Evolutionary conservation across 2,113 vertebrate species (phyloP).

Genomic region (Callorhinus ursinus): DNA sequence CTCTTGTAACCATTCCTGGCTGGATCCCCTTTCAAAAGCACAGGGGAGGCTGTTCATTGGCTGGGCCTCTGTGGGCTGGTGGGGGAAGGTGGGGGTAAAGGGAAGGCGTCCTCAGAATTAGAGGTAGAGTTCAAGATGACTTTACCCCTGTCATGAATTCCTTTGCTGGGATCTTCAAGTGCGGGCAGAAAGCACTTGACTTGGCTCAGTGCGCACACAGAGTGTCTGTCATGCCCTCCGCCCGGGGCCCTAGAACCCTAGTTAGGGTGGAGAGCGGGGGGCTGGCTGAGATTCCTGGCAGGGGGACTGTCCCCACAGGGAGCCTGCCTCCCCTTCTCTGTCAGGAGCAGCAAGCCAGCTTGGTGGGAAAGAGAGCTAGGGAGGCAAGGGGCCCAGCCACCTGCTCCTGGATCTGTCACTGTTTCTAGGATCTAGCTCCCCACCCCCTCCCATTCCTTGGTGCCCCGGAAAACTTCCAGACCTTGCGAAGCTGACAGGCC

Average conservation of each 20-base stretch:
- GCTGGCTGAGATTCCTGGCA: not conserved
- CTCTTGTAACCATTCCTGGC: not conserved
- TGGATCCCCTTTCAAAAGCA: constrained; percentile 58
- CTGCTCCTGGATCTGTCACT: not conserved
- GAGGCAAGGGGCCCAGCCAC: not conserved
- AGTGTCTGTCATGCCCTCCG: not conserved
- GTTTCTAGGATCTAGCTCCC: not conserved
- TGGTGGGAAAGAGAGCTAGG: not conserved
- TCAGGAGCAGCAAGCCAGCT: not conserved
- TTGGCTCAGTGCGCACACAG: not conserved
- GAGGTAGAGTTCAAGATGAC: not conserved
- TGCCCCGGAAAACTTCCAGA: not conserved
- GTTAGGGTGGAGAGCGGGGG: not conserved
- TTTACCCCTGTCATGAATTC: not conserved
- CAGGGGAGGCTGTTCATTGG: constrained; percentile 45
- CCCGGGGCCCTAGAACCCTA: not conserved
- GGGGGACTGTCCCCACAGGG: not conserved
- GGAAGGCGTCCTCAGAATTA: not conserved
- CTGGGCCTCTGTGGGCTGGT: not conserved
- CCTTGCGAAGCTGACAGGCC: not conserved
- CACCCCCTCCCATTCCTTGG: not conserved
- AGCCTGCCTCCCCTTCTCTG: not conserved
- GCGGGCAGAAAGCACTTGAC: not conserved
- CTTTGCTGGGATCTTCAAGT: not conserved
- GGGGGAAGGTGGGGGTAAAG: accelerated